phyloP scores from a whole-genome alignment of 92 coral and sea anemone genomes.

The Porites divaricata region DNA sequence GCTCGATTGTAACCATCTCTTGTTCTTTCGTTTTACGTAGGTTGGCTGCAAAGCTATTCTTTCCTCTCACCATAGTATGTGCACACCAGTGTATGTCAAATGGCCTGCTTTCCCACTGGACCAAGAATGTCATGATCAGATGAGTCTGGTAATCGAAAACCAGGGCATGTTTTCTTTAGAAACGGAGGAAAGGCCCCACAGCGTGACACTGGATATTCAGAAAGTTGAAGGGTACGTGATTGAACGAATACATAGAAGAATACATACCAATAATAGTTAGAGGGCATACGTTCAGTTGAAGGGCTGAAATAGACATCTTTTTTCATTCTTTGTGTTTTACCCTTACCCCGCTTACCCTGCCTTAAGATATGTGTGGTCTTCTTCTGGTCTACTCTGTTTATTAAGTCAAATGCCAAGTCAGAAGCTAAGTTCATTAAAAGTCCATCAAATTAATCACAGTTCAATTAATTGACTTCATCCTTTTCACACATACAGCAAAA shows the following conservation, averaged over 20 bases:
- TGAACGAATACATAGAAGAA: no score
- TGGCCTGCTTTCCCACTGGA: background rate
- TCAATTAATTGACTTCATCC: no score
- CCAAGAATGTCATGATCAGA: background rate
- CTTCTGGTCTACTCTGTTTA: no score
- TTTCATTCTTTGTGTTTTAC: no score
- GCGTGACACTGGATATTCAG: background rate
- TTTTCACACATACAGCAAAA: conserved; percentile 1
- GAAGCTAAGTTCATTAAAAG: background rate
- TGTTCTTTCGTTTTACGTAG: background rate
- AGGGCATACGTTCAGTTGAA: no score
- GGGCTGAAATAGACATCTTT: no score
- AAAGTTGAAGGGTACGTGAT: background rate
- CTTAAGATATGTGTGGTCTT: no score
- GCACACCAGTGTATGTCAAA: background rate
- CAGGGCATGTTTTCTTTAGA: background rate
- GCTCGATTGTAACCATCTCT: background rate
- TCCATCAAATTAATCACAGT: background rate
- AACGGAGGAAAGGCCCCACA: background rate
- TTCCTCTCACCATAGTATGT: background rate
- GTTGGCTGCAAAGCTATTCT: background rate
- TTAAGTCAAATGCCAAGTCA: no score
- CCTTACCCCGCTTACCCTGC: no score
- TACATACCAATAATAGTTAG: background rate
- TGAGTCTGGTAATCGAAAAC: background rate